A percentile compares a stretch with the other conserved stretches of the same genome.
phyloP scores from a whole-genome alignment of 2,888 invertebrate genomes.

The Cerastoderma edule region DNA sequence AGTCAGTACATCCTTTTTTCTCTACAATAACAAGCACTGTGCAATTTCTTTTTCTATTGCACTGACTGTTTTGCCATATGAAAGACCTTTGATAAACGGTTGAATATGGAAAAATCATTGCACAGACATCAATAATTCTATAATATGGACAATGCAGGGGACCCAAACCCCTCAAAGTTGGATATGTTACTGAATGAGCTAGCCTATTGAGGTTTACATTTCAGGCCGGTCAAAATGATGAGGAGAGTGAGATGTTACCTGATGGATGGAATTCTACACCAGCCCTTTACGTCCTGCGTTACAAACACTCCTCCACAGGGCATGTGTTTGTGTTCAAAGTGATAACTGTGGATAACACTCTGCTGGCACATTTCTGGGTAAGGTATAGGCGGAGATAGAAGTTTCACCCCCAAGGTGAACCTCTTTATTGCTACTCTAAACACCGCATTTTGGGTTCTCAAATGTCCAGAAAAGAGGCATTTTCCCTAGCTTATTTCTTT shows the following conservation, averaged over 20 bases:
- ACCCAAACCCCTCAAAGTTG: neutral
- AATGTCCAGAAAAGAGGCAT: no score
- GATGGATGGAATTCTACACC: conserved; percentile 89
- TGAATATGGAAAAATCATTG: neutral
- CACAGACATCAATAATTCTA: neutral
- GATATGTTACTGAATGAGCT: neutral
- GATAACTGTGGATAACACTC: conserved; percentile 64
- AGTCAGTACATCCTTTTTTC: no score
- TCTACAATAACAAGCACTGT: no score
- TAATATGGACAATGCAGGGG: neutral
- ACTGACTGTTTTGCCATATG: no score
- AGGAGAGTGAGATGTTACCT: conserved; percentile 88
- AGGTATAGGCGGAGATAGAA: no score
- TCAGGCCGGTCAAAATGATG: conserved; percentile 32
- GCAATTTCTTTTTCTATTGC: no score
- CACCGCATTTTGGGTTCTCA: no score
- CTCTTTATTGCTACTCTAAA: no score
- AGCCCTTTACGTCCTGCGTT: conserved; percentile 89
- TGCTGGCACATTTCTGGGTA: conserved; percentile 74
- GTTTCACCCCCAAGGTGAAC: no score
- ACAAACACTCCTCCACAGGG: conserved; percentile 84
- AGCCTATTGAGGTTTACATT: neutral
- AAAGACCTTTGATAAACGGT: neutral
- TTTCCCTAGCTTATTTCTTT: no score
- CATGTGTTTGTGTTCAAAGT: conserved; percentile 66